These are phyloP conservation scores for Edolisoma coerulescens DNA, from an alignment of 2,113 vertebrate species.

Conservation along the genomic window DNA sequence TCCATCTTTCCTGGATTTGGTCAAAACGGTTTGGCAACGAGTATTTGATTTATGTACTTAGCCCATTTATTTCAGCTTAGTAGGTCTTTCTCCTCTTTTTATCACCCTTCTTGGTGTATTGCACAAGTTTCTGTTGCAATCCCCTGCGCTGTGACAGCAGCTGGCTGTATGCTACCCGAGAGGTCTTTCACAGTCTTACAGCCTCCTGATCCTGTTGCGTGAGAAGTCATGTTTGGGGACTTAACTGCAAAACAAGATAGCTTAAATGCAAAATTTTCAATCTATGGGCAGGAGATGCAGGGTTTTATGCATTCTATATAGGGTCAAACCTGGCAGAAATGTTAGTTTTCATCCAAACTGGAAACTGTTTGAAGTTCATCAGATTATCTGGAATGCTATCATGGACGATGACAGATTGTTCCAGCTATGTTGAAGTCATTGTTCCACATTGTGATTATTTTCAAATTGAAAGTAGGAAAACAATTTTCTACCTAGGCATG, in stretches of 20 bases:
- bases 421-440: not conserved
- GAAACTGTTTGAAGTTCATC: not conserved
- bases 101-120: not conserved
- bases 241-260: not conserved
- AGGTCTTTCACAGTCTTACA: not conserved
- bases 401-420: not conserved
- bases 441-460: not conserved
- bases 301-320: not conserved
- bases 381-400: not conserved
- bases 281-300: not conserved
- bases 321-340: not conserved
- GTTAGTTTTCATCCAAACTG: not conserved
- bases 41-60: not conserved
- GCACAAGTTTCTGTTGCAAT: not conserved
- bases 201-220: not conserved
- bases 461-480: not conserved
- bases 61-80: not conserved
- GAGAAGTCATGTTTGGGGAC: not conserved
- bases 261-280: not conserved
- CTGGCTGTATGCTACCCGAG: not conserved
- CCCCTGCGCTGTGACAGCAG: fast-evolving
- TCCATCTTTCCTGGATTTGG: conserved; percentile 19
- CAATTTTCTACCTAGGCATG: not conserved
- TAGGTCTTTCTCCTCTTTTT: not conserved
- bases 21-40: not conserved